These are phyloP conservation scores for Pandemis corylana DNA, from an alignment of 2,888 invertebrate genomes.

Conservation along the genomic window DNA sequence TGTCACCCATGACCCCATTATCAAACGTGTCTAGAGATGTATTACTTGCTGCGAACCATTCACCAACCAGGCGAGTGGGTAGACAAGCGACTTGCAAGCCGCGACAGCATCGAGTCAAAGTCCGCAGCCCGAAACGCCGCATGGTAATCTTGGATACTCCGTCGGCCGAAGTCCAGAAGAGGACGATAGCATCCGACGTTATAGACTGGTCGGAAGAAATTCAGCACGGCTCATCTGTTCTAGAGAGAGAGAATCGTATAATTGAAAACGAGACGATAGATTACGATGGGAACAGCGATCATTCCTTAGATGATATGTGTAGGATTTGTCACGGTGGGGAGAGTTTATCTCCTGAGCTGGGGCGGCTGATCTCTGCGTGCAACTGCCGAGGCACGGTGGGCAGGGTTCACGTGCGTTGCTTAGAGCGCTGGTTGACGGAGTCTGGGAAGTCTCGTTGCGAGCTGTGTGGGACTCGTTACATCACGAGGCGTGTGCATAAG, in stretches of 20 bases:
- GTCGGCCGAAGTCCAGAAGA: slow-evolving; percentile 45
- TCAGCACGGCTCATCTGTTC: slow-evolving; percentile 47
- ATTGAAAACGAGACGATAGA: slow-evolving; percentile 48
- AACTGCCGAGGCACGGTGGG: slow-evolving; percentile 88
- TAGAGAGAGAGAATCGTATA: slow-evolving; percentile 41
- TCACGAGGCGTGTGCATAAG: slow-evolving; percentile 86
- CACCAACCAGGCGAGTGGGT: slow-evolving; percentile 40
- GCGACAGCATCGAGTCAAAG: slow-evolving; percentile 69
- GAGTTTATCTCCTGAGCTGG: slow-evolving; percentile 62
- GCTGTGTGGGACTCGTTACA: slow-evolving; percentile 88
- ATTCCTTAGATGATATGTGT: slow-evolving; percentile 75
- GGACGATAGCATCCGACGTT: slow-evolving; percentile 52
- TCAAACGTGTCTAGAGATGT: slow-evolving; percentile 21
- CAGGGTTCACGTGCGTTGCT: slow-evolving; percentile 88
- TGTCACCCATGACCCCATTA: background rate
- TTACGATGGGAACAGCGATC: slow-evolving; percentile 60
- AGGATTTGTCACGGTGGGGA: slow-evolving; percentile 80
- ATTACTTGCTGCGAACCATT: background rate
- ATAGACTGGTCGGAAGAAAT: slow-evolving; percentile 60
- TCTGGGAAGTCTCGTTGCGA: slow-evolving; percentile 89
- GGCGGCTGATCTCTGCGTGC: slow-evolving; percentile 74
- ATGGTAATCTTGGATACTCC: slow-evolving; percentile 50
- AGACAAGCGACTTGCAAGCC: slow-evolving; percentile 49
- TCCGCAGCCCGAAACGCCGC: slow-evolving; percentile 70
- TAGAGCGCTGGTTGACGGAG: slow-evolving; percentile 91